phyloP scores from a whole-genome alignment of 2,797 vertebrate species.

The Eupleurogrammus muticus region DNA sequence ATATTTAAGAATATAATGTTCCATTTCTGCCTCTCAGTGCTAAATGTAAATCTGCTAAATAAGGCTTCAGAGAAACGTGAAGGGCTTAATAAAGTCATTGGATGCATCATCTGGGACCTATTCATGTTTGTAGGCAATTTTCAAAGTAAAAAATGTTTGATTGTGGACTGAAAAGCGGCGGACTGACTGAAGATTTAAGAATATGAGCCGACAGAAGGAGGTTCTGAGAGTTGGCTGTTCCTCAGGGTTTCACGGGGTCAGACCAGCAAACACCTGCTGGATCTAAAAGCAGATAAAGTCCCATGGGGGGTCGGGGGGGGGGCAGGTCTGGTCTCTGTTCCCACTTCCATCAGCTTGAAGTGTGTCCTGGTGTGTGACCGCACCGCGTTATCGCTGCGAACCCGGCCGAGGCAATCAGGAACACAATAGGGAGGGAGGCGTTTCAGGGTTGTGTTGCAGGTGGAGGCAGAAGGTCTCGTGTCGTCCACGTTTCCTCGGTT shows the following conservation, averaged over 20 bases:
- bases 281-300: slow-evolving; percentile 51
- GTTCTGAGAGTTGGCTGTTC: slow-evolving; percentile 6
- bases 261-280: slow-evolving; percentile 38
- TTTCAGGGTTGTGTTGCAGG: too few relatives aligned
- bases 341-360: slow-evolving; percentile 19
- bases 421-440: slow-evolving; percentile 26
- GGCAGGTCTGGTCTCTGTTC: slow-evolving; percentile 11
- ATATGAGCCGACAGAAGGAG: not conserved
- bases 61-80: not conserved
- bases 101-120: not conserved
- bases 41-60: too few relatives aligned
- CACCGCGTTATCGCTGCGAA: slow-evolving; percentile 38
- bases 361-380: slow-evolving; percentile 38
- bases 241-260: slow-evolving; percentile 16
- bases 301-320: slow-evolving; percentile 17
- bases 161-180: not conserved
- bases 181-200: too few relatives aligned
- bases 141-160: slow-evolving; percentile 2
- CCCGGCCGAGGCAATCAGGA: slow-evolving; percentile 51
- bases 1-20: too few relatives aligned
- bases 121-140: not conserved
- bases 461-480: too few relatives aligned
- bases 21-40: too few relatives aligned
- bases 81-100: not conserved
- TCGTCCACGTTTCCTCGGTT: too few relatives aligned